These are phyloP conservation scores for Microcebus ravelobensis DNA, from an alignment of 2,113 vertebrate species.

Conservation along the genomic window DNA sequence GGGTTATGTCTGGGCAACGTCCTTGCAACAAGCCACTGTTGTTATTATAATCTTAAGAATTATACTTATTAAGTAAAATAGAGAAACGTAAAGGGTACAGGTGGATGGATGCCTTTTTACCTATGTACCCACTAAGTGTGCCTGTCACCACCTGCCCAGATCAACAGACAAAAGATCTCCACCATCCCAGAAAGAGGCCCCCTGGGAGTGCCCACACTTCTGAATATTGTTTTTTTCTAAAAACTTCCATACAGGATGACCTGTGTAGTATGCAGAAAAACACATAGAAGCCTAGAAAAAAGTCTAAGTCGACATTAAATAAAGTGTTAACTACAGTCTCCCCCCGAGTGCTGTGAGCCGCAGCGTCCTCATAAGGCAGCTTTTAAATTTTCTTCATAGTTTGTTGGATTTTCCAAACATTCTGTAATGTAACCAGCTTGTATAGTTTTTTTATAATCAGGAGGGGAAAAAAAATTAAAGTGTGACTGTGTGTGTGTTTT, in stretches of 20 bases:
- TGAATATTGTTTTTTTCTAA: background rate
- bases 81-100: background rate
- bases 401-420: constrained; percentile 56
- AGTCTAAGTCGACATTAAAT: background rate
- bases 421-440: constrained; percentile 32
- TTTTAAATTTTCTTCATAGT: constrained; percentile 53
- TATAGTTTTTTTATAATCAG: constrained; percentile 53
- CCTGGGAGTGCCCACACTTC: background rate
- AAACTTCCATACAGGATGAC: background rate
- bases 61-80: background rate
- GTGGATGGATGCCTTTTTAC: background rate
- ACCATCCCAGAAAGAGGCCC: background rate
- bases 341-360: background rate
- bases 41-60: background rate
- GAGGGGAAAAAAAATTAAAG: background rate
- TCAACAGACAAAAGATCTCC: background rate
- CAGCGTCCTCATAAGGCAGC: background rate
- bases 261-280: background rate
- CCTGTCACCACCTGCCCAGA: background rate
- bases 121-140: too few species aligned
- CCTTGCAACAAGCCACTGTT: background rate
- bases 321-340: background rate
- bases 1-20: background rate
- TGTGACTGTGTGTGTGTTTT: constrained; percentile 15
- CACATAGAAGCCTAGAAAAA: background rate